Evolutionary conservation across 2,888 invertebrate species (phyloP), one percentile per base, ranked within the genome.

Genomic region (Campaea margaritaria): DNA sequence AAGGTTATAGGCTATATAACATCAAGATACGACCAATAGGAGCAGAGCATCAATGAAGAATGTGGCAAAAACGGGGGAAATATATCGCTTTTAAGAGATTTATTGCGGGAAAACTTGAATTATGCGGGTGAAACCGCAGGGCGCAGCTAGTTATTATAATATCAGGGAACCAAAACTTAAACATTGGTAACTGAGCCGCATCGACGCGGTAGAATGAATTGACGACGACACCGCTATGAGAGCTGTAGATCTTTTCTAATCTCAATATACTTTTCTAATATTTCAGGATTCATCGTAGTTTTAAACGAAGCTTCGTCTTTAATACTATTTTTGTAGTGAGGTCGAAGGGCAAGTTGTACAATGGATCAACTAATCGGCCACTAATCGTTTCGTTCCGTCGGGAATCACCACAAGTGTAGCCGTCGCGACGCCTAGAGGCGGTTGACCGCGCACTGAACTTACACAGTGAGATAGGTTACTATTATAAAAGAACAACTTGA

Each of bases 361-460:
- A 15, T 52, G 43, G 55, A 44, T 48, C 42, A 45, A 51, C 58
- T 58, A 39, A 28, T 50, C 31, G 38, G 57, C 65, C 59, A 62
- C 48, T 63, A 54, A 59, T 60, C 50, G 46, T 51, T 61, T 62
- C 55, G 52, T 59, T 57, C 45, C 54, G 43, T 16, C 50, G 53
- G 50, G 60, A 58, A 63, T 50, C 50, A 43, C 50, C 49, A 62
- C 57, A 59, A 65, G 67, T 65, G 86, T 72, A 74, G 73, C 71
- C 72, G 73, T 67, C 79, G 78, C 76, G 76, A 72, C 76, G 71
- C 48, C 46, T 48, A 54, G 55, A 74, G 75, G 74, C 76, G 77
- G 77, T 74, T 82, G 78, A 82, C 81, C 81, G 78, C 68, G 59
- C 69, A 69, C 72, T 70, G 62, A 64, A 65, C 66, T 64, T 58